A percentile compares a stretch with the other conserved stretches of the same genome.
Conservation (phyloP, 2,113 vertebrate species). For the Sebastes schlegelii region DNA sequence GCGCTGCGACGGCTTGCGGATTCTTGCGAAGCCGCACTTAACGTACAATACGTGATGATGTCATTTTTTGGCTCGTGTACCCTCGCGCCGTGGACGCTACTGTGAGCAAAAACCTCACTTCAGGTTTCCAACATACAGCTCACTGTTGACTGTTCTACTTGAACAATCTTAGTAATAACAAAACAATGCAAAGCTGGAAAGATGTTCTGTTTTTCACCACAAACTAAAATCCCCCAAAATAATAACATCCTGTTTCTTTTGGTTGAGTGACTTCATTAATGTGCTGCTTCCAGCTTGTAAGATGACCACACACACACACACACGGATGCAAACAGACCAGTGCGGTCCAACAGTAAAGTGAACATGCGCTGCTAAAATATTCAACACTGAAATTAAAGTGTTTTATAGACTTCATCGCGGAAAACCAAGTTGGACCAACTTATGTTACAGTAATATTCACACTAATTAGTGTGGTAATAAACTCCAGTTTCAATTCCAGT, state of each 20-base stretch:
- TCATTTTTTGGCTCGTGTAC: no score
- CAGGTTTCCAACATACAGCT: neutral
- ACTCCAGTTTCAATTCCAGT: conserved; percentile 2
- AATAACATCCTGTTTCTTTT: conserved; percentile 6
- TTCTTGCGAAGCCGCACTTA: no score
- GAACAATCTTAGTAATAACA: neutral
- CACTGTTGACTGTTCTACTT: neutral
- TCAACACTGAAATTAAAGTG: conserved; percentile 22
- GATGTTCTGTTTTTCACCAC: neutral
- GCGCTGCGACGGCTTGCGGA: no score
- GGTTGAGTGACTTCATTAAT: neutral
- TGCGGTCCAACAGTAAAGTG: neutral
- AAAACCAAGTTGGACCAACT: conserved; percentile 10
- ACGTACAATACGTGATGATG: no score
- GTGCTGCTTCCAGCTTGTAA: neutral
- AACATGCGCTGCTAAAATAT: conserved; percentile 30
- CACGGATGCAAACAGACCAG: neutral
- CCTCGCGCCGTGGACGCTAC: no score
- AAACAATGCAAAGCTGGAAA: neutral
- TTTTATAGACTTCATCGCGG: conserved; percentile 29
- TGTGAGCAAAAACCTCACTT: no score
- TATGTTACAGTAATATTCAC: neutral
- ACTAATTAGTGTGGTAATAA: conserved; percentile 28
- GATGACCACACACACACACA: no score
- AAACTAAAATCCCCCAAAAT: neutral